A percentile compares a stretch with the other conserved stretches of the same genome.
Evolutionary conservation across 64 coral and sea anemone species (phyloP).

Genomic region (Stylophora pistillata): DNA sequence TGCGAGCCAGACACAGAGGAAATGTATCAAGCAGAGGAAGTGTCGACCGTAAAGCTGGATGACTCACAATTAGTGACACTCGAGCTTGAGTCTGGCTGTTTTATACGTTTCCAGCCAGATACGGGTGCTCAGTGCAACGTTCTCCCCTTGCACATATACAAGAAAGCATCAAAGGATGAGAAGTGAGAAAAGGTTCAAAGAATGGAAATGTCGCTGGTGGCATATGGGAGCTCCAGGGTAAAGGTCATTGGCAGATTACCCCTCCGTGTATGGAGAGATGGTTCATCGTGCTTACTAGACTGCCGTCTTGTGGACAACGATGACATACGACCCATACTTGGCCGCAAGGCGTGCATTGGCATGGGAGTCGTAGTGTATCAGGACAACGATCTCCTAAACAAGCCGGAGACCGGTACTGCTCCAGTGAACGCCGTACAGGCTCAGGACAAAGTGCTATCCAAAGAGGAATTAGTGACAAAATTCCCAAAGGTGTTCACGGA

Average conservation of each 20-base stretch:
- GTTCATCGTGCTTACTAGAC: constrained; percentile 34
- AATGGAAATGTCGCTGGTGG: constrained; percentile 23
- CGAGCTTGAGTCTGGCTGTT: too few species aligned
- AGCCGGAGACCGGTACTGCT: constrained; percentile 11
- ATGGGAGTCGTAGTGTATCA: constrained; percentile 51
- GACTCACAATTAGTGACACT: too few species aligned
- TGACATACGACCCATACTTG: constrained; percentile 49
- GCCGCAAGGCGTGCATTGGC: constrained; percentile 49
- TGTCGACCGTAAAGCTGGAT: too few species aligned
- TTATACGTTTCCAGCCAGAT: too few species aligned
- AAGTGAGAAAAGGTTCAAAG: too few species aligned
- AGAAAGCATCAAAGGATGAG: too few species aligned
- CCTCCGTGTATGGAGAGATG: constrained; percentile 47
- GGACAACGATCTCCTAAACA: constrained; percentile 48
- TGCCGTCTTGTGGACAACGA: constrained; percentile 36
- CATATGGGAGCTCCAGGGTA: constrained; percentile 58
- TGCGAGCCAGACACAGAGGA: too few species aligned
- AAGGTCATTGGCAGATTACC: constrained; percentile 44
- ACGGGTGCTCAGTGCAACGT: too few species aligned
- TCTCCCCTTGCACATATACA: too few species aligned
- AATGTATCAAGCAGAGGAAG: too few species aligned
- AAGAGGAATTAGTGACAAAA: constrained; percentile 31
- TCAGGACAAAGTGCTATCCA: constrained; percentile 19
- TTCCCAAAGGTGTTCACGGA: constrained; percentile 44
- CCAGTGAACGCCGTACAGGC: constrained; percentile 23